Evolutionary conservation across 1,140 invertebrate species (phyloP), one percentile per base, ranked within the genome.

Genomic region (Eciton burchellii): DNA sequence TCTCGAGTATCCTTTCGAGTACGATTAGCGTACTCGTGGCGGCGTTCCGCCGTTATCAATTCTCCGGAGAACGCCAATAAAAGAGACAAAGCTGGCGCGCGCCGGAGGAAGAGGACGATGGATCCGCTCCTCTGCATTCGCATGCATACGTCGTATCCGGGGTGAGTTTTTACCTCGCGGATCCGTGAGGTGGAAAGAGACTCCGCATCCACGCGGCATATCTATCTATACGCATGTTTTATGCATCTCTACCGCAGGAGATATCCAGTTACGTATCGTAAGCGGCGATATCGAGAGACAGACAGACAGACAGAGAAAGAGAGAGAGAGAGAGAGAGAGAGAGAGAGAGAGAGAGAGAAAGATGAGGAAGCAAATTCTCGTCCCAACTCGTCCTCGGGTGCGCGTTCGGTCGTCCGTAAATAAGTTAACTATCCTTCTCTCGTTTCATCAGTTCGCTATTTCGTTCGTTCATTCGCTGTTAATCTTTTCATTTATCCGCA

Each of bases 1-100:
- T 89, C 87, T 89, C 87, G 87, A 89, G 87, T 85, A 89, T 89
- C 84, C 87, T 89, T 89, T 89, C 86, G 81, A 88, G 86, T 88
- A 89, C 86, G 87, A 89, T 89, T 89, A 89, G 87, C 86, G 87
- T 86, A 88, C 87, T 89, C 84, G 56, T 88, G 70, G 65, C 84
- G 81, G 76, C 81, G 86, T 88, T 89, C 76, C 72, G 81, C 87
- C 86, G 87, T 89, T 89, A 89, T 89, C 87, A 89, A 89, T 89
- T 86, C 87, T 88, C 87, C 84, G 84, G 87, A 89, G 87, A 89
- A 89, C 86, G 84, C 87, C 86, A 88, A 88, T 88, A 88, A 88
- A 88, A 88, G 84, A 74, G 70, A 87, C 83, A 73, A 85, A 86
- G 76, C 83, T 86, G 84, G 83, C 45, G 81, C 52, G 71, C 70